These are phyloP conservation scores for Rutilus rutilus DNA, from an alignment of 2,113 vertebrate genomes.

Conservation along the genomic window DNA sequence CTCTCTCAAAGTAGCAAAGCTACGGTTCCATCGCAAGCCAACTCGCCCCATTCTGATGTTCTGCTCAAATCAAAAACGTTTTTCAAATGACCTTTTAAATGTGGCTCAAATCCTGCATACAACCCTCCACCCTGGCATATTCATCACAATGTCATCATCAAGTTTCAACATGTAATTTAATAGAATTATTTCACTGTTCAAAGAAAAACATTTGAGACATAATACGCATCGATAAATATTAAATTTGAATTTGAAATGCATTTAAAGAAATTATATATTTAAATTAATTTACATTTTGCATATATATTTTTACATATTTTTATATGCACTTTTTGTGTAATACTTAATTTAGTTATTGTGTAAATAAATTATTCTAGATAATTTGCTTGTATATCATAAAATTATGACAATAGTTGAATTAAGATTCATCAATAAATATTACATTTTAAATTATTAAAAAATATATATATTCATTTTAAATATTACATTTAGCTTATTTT, in stretches of 20 bases:
- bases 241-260: background rate
- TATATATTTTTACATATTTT: background rate
- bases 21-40: background rate
- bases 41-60: background rate
- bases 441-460: too few species aligned
- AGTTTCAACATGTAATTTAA: background rate
- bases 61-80: background rate
- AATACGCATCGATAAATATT: background rate
- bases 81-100: constrained; percentile 9
- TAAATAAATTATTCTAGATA: too few species aligned
- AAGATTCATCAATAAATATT: too few species aligned
- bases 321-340: background rate
- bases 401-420: too few species aligned
- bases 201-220: background rate
- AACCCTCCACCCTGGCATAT: background rate
- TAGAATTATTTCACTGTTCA: background rate
- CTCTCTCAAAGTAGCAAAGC: background rate
- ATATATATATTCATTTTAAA: too few species aligned
- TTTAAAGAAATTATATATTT: background rate
- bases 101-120: background rate
- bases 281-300: background rate
- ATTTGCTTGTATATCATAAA: too few species aligned
- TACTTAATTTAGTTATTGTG: background rate
- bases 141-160: background rate
- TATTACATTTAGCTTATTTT: background rate